Conservation (phyloP, 2,888 invertebrate genomes). For the Temnothorax ravouxi region DNA sequence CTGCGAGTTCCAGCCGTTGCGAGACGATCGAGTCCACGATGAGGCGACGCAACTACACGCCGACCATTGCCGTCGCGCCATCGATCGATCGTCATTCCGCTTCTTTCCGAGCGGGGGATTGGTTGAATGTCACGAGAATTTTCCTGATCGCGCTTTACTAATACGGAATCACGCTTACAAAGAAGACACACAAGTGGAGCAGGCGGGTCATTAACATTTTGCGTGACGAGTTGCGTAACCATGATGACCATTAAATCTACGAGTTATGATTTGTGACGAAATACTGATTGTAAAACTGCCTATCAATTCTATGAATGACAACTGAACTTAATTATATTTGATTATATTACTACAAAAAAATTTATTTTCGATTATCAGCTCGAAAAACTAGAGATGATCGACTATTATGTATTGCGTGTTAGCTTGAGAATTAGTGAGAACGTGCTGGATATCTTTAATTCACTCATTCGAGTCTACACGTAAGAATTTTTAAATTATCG, state of each 20-base stretch:
- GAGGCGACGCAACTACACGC: constrained; percentile 54
- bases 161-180: constrained; percentile 8
- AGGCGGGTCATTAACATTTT: constrained; percentile 14
- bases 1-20: constrained; percentile 64
- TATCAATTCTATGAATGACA: neutral
- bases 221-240: constrained; percentile 30
- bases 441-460: neutral
- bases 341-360: neutral
- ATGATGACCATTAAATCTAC: constrained; percentile 7
- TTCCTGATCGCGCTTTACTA: constrained; percentile 58
- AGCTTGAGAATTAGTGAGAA: no score
- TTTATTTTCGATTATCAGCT: constrained; percentile 6
- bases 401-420: neutral
- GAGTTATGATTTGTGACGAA: constrained; percentile 25
- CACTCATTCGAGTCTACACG: neutral
- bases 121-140: constrained; percentile 74
- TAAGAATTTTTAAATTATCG: neutral
- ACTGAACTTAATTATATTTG: constrained; percentile 18
- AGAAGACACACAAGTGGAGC: neutral
- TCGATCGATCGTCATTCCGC: constrained; percentile 59
- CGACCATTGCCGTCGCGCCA: constrained; percentile 14
- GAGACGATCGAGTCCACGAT: constrained; percentile 67
- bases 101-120: constrained; percentile 61
- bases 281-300: constrained; percentile 29
- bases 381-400: neutral